Evolutionary conservation across 2,113 vertebrate genomes (phyloP).

Genomic region (human): GRCh38 chrX:24031501-24032000

Average conservation of each 20-base stretch:
- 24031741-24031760: neutral
- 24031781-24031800: slow-evolving; percentile 36
- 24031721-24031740: neutral
- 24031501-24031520: too few relatives aligned
- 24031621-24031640: neutral
- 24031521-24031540: too few relatives aligned
- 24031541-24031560: too few relatives aligned
- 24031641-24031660: neutral
- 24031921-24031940: neutral
- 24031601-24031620: slow-evolving; percentile 35
- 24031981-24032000: neutral
- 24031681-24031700: slow-evolving; percentile 18
- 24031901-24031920: neutral
- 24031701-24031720: neutral
- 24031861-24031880: neutral
- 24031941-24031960: neutral
- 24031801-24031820: slow-evolving; percentile 39
- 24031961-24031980: neutral
- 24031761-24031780: slow-evolving; percentile 11
- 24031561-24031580: too few relatives aligned
- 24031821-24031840: slow-evolving; percentile 7
- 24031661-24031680: neutral
- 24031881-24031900: neutral
- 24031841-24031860: slow-evolving; percentile 43
- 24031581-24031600: neutral